These are phyloP conservation scores for Sphaerodactylus townsendi DNA, from an alignment of 2,113 vertebrate genomes.

Conservation along the genomic window DNA sequence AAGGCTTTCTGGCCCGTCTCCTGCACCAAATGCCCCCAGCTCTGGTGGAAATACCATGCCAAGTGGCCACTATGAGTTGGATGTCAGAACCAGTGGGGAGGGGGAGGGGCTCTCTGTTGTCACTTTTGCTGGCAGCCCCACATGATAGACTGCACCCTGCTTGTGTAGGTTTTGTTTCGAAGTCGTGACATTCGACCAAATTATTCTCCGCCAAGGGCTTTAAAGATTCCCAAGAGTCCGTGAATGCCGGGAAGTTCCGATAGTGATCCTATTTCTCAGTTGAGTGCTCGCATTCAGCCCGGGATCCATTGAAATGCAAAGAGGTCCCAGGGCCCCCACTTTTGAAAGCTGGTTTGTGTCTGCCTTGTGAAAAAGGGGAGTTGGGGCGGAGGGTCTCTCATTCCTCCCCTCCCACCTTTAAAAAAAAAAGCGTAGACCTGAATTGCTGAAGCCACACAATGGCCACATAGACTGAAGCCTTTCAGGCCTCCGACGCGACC, in stretches of 20 bases:
- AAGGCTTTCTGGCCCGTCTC: not conserved
- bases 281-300: constrained; percentile 83
- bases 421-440: constrained; percentile 44
- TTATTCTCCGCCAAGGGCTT: constrained; percentile 74
- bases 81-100: constrained; percentile 45
- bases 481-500: constrained; percentile 73
- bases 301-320: constrained; percentile 87
- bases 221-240: constrained; percentile 75
- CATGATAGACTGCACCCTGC: constrained; percentile 69
- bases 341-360: constrained; percentile 77
- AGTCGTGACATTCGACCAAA: constrained; percentile 73
- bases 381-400: constrained; percentile 47
- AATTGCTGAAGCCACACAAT: constrained; percentile 72
- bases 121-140: constrained; percentile 50
- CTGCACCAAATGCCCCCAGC: not conserved
- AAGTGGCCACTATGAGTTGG: constrained; percentile 26
- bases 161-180: constrained; percentile 73
- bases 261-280: constrained; percentile 85
- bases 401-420: constrained; percentile 7
- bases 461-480: constrained; percentile 72
- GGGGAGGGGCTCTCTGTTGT: constrained; percentile 45
- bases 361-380: constrained; percentile 67
- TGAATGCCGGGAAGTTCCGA: constrained; percentile 80
- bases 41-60: not conserved
- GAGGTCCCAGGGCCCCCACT: constrained; percentile 56